These are phyloP conservation scores for Pseudorhombus dupliciocellatus DNA, from an alignment of 2,113 vertebrate genomes.

Conservation along the genomic window DNA sequence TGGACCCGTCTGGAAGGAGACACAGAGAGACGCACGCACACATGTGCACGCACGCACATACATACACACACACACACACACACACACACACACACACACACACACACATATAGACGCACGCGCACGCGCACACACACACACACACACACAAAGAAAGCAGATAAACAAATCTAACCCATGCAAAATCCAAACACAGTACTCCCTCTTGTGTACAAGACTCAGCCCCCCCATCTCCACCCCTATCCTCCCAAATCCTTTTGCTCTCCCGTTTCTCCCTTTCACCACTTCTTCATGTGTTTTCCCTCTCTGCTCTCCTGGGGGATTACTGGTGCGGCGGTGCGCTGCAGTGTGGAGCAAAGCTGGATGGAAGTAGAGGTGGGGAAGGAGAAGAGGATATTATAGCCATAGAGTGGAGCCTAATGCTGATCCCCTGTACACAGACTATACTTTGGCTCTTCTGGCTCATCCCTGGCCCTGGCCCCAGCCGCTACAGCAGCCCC, in stretches of 20 bases:
- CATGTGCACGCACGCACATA: neutral
- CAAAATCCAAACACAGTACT: slow-evolving; percentile 46
- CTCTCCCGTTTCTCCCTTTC: slow-evolving; percentile 55
- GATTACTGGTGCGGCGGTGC: slow-evolving; percentile 74
- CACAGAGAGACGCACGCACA: neutral
- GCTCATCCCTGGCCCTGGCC: slow-evolving; percentile 74
- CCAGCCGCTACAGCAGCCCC: slow-evolving; percentile 75
- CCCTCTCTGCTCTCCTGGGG: slow-evolving; percentile 73
- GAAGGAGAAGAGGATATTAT: slow-evolving; percentile 65
- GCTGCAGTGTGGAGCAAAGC: slow-evolving; percentile 58
- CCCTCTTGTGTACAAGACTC: slow-evolving; percentile 46
- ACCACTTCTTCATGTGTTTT: slow-evolving; percentile 69
- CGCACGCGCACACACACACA: neutral
- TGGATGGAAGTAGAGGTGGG: slow-evolving; percentile 62
- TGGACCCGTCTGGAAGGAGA: slow-evolving; percentile 82
- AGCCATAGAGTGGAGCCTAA: slow-evolving; percentile 65
- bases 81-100: slow-evolving; percentile 35
- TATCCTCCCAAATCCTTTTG: slow-evolving; percentile 55
- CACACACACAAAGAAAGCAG: slow-evolving; percentile 50
- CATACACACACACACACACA: slow-evolving; percentile 20
- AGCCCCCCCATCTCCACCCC: slow-evolving; percentile 19
- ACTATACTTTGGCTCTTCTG: slow-evolving; percentile 70
- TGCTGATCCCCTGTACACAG: slow-evolving; percentile 76
- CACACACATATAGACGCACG: neutral
- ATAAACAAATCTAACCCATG: slow-evolving; percentile 61